A percentile compares a stretch with the other conserved stretches of the same genome.
phyloP scores from a whole-genome alignment of 2,888 invertebrate species.

The Pollenia labialis region DNA sequence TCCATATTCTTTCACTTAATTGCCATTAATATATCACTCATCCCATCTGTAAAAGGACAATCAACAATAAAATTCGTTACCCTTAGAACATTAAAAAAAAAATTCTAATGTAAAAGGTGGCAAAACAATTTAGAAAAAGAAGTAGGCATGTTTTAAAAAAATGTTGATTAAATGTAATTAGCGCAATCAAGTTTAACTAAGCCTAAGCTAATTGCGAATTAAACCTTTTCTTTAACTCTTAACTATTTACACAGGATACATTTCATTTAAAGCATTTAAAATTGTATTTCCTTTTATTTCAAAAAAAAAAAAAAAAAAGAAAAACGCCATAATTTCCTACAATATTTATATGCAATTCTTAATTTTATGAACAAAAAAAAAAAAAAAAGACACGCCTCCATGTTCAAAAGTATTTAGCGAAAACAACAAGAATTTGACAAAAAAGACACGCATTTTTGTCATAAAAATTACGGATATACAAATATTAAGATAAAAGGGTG shows the following conservation, averaged over 20 bases:
- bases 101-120: background rate
- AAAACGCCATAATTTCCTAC: slow-evolving; percentile 51
- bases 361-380: slow-evolving; percentile 33
- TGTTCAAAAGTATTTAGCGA: slow-evolving; percentile 59
- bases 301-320: background rate
- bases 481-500: slow-evolving; percentile 74
- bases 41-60: background rate
- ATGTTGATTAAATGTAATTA: slow-evolving; percentile 70
- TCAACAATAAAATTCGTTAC: slow-evolving; percentile 52
- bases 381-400: slow-evolving; percentile 53
- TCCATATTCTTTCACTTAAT: background rate
- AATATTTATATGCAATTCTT: slow-evolving; percentile 67
- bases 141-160: slow-evolving; percentile 43
- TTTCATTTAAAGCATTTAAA: slow-evolving; percentile 10
- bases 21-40: slow-evolving; percentile 10
- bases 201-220: slow-evolving; percentile 67
- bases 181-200: slow-evolving; percentile 68
- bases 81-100: slow-evolving; percentile 41
- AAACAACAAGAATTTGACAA: slow-evolving; percentile 35
- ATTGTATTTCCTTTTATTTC: slow-evolving; percentile 47
- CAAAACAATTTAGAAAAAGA: background rate
- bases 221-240: slow-evolving; percentile 46
- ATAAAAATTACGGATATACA: slow-evolving; percentile 67
- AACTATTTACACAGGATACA: slow-evolving; percentile 62
- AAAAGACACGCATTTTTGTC: slow-evolving; percentile 73